Evolutionary conservation across 2,113 vertebrate genomes (phyloP).

Genomic region (Labeo catla): DNA sequence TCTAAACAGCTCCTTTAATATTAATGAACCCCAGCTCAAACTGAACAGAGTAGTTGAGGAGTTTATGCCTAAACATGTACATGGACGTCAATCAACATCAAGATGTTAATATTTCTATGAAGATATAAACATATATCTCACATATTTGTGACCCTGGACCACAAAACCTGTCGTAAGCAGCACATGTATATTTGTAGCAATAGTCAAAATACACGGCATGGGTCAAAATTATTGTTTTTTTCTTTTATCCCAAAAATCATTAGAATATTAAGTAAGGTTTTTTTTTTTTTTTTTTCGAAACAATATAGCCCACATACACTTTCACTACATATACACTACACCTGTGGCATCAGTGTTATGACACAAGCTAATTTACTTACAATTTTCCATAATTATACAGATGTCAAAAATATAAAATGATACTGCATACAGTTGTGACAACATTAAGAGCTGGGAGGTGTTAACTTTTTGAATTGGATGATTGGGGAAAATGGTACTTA

Average conservation of each 20-base stretch:
- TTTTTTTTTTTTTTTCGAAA: background rate
- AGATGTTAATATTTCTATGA: background rate
- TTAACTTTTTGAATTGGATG: too few relatives aligned
- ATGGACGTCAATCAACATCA: background rate
- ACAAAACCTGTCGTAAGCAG: too few relatives aligned
- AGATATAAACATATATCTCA: background rate
- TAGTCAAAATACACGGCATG: too few relatives aligned
- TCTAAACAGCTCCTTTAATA: conserved; percentile 65
- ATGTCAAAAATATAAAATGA: background rate
- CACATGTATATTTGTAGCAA: too few relatives aligned
- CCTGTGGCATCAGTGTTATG: background rate
- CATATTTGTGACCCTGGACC: too few relatives aligned
- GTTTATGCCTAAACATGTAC: background rate
- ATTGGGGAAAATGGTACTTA: too few relatives aligned
- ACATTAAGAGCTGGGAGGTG: too few relatives aligned
- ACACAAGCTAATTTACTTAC: background rate
- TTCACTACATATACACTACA: background rate
- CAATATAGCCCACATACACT: background rate
- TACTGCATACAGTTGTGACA: too few relatives aligned
- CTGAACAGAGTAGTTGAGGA: conserved; percentile 38
- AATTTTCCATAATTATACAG: background rate
- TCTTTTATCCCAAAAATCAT: too few relatives aligned
- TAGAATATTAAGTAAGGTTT: too few relatives aligned
- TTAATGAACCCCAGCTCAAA: conserved; percentile 56
- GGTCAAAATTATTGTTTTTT: too few relatives aligned